phyloP scores from a whole-genome alignment of 2,888 invertebrate species.

The Macrophya alboannulata region DNA sequence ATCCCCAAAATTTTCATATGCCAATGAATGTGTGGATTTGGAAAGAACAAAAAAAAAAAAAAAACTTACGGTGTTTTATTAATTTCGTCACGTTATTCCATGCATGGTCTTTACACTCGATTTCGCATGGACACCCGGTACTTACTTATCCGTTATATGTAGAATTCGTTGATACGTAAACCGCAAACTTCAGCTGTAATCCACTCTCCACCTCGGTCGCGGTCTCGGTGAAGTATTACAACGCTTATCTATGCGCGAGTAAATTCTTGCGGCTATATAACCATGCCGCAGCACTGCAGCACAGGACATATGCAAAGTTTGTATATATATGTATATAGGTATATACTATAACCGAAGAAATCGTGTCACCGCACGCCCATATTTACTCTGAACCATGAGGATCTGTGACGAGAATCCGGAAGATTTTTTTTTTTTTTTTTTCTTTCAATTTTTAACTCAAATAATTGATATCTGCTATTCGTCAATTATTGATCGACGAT shows the following conservation, averaged over 20 bases:
- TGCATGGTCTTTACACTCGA: no score
- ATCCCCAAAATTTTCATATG: neutral
- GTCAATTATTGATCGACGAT: no score
- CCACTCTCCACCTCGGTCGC: conserved; percentile 18
- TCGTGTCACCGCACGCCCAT: conserved; percentile 48
- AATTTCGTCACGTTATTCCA: no score
- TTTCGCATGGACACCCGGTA: neutral
- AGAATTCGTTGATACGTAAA: conserved; percentile 37
- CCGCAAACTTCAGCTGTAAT: conserved; percentile 44
- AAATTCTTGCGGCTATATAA: conserved; percentile 16
- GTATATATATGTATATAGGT: neutral
- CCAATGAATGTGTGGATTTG: neutral
- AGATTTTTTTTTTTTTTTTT: neutral
- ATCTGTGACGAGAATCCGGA: conserved; percentile 38
- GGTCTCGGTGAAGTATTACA: conserved; percentile 14
- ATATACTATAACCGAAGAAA: neutral
- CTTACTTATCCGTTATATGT: neutral
- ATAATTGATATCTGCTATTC: no score
- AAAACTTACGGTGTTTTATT: no score
- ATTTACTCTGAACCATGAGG: conserved; percentile 10
- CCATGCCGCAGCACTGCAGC: neutral
- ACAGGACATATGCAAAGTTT: neutral
- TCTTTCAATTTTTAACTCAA: neutral
- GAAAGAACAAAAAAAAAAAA: no score
- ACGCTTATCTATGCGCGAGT: conserved; percentile 6